A percentile compares a stretch with the other conserved stretches of the same genome.
These are phyloP conservation scores for Heliconius eleuchia DNA, from an alignment of 1,140 invertebrate species.

Conservation along the genomic window DNA sequence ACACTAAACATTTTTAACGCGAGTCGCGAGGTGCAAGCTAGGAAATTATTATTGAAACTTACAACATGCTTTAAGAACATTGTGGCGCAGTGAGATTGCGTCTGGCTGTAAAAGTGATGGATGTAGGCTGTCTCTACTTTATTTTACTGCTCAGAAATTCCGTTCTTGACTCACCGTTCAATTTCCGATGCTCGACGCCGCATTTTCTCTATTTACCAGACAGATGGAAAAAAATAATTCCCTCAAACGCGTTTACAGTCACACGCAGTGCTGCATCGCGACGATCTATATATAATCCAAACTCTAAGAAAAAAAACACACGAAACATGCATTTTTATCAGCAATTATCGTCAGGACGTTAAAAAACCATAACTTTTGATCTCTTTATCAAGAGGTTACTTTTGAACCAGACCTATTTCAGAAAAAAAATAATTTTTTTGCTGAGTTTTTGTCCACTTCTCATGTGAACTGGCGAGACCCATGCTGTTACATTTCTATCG, in stretches of 20 bases:
- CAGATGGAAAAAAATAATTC: too few relatives aligned
- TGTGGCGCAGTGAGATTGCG: not conserved
- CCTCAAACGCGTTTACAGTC: too few relatives aligned
- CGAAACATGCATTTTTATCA: not conserved
- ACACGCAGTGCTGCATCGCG: too few relatives aligned
- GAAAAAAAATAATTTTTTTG: not conserved
- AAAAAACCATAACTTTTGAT: not conserved
- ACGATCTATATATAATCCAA: not conserved
- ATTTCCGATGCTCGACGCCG: too few relatives aligned
- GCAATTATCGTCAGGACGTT: not conserved
- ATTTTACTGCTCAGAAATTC: too few relatives aligned
- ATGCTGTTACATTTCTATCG: constrained; percentile 8
- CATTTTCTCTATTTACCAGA: too few relatives aligned
- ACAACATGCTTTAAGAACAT: not conserved
- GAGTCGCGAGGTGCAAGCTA: not conserved
- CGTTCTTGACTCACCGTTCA: too few relatives aligned
- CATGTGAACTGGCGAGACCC: constrained; percentile 11
- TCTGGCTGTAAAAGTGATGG: too few relatives aligned
- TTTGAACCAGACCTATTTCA: not conserved
- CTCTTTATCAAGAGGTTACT: constrained; percentile 7
- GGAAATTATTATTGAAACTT: not conserved
- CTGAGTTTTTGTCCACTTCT: constrained; percentile 5
- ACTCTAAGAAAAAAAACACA: not conserved
- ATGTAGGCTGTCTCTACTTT: too few relatives aligned
- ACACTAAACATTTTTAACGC: not conserved